Evolutionary conservation across 2,888 invertebrate genomes (phyloP), one percentile per base, ranked within the genome.

Genomic region (Cloeon dipterum): DNA sequence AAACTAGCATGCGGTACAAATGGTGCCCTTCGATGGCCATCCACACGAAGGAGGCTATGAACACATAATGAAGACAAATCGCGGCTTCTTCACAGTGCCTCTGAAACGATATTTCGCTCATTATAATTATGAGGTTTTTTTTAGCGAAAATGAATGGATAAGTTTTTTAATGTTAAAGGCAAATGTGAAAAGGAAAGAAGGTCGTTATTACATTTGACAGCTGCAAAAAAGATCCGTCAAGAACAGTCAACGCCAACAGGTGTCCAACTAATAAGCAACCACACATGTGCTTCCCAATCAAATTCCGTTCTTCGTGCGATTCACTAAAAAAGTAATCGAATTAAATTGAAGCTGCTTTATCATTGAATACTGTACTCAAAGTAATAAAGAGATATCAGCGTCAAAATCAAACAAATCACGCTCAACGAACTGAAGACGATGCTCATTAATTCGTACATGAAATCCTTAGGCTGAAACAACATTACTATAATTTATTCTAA

Each of bases 241-340:
- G 39, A 14, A 46, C 41, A 14, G 41, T 36, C 13, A 65, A 45
- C 42, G 65, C 59, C 18, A 62, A 45, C 19, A 62, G 45, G 44
- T 66, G 62, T 3, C 61, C 62, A 7, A 62, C 40, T 39, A 63
- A 48, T 26, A 66, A 51, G 42, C 57, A 58, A n/a, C 59, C 40
- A 40, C 62, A 63, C 35, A 65, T 49, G 44, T 66, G 62, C 42
- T 62, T 59, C 47, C 65, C 65, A 40, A 66, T 65, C 4, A 60
- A 57, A 39, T 58, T 59, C n/a, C 65, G 52, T 36, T 61, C 59
- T 43, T 42, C 37, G 17, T 40, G 42, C 14, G 39, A 33, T 13
- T 34, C 23, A 16, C 39, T 39, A 17, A 1, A 42, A 5, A 18
- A 19, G n/a, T 18, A 8, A 5, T 14, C 32, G 13, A 32, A 5